Evolutionary conservation across 2,888 invertebrate species (phyloP), one percentile per base, ranked within the genome.

Genomic region (Ceratothoa steindachneri): DNA sequence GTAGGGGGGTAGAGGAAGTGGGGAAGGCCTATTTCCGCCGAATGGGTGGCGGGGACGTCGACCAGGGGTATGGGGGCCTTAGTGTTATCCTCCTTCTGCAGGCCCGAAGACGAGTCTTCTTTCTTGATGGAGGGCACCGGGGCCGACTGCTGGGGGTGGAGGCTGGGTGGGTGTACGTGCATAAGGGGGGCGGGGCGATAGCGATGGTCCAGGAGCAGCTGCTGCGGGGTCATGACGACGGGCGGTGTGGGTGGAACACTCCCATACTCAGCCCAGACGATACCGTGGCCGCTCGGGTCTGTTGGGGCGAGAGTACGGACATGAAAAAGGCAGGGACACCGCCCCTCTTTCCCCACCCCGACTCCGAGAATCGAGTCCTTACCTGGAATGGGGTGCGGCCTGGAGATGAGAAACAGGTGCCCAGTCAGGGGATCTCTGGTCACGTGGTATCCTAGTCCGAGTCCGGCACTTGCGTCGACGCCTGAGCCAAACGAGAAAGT

Each of bases 341-440:
- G n/a, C n/a, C n/a, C n/a, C n/a, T n/a, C n/a, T n/a, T n/a, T n/a
- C n/a, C n/a, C n/a, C n/a, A n/a, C n/a, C n/a, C n/a, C n/a, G n/a
- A n/a, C n/a, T n/a, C n/a, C n/a, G n/a, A n/a, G n/a, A n/a, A n/a
- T n/a, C n/a, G 41, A 41, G 15, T 41, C 41, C 60, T 2, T 3
- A 60, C 60, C 60, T 60, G 60, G 19, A 24, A 60, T 60, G n/a
- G 60, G 60, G 24, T 60, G 60, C 12, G 60, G 27, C 27, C 60
- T n/a, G 19, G 60, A 24, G 27, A 60, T 12, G 60, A 93, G 89
- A 80, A 93, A 88, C 77, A 93, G 87, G 81, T 93, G 93, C 65
- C 94, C 93, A 2, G 92, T 91, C 27, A 90, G 88, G 30, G 93
- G 92, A 84, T 95, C 95, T 80, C 94, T 89, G 69, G 93, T 91